Conservation (phyloP, 2,113 vertebrate species). For the Athene cunicularia region DNA sequence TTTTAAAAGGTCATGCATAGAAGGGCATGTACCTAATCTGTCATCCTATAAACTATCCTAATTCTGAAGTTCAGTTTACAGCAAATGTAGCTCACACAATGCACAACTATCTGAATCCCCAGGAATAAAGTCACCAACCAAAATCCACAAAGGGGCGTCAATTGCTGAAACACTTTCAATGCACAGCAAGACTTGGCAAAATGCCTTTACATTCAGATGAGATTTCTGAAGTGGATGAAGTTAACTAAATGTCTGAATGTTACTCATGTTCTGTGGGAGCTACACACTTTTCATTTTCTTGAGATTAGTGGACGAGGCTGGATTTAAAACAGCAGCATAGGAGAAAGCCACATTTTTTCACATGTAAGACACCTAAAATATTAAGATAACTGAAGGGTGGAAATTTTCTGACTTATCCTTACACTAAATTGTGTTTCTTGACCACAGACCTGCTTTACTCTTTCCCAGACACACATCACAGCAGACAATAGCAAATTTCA, state of each 20-base stretch:
- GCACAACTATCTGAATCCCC: not conserved
- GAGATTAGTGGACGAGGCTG: not conserved
- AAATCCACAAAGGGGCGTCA: not conserved
- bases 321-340: not conserved
- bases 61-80: not conserved
- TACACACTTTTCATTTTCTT: not conserved
- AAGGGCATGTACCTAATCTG: not conserved
- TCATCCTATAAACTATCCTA: not conserved
- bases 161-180: not conserved
- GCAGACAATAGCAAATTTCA: not conserved
- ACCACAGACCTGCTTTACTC: not conserved
- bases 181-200: not conserved
- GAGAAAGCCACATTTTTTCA: not conserved
- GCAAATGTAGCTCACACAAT: not conserved
- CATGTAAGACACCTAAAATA: not conserved
- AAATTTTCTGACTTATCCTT: not conserved
- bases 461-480: not conserved
- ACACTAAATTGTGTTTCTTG: not conserved
- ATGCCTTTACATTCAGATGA: not conserved
- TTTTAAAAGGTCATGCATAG: conserved; percentile 21
- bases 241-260: not conserved
- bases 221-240: not conserved
- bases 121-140: not conserved
- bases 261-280: not conserved
- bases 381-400: not conserved